These are phyloP conservation scores for Haemorhous mexicanus DNA, from an alignment of 2,113 vertebrate genomes.

Conservation along the genomic window DNA sequence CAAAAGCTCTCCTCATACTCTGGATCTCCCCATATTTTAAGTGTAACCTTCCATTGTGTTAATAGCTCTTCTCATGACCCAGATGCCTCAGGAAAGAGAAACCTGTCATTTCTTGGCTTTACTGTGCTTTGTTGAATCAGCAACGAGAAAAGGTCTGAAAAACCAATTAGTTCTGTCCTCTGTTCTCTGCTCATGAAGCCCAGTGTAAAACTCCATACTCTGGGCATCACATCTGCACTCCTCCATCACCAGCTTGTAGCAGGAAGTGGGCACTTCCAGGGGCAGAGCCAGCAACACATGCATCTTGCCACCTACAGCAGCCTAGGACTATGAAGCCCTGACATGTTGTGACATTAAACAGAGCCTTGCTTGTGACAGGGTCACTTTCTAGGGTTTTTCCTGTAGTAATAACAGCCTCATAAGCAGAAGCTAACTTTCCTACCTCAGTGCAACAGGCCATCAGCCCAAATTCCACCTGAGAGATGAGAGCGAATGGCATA, in stretches of 20 bases:
- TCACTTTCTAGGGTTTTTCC: not conserved
- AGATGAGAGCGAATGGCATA: not conserved
- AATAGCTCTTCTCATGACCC: not conserved
- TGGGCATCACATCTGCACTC: not conserved
- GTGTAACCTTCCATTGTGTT: not conserved
- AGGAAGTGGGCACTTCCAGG: not conserved
- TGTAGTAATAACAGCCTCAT: not conserved
- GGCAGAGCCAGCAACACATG: not conserved
- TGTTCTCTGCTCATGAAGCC: not conserved
- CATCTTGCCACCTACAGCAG: not conserved
- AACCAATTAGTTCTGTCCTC: not conserved
- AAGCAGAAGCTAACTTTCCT: not conserved
- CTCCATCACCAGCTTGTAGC: not conserved
- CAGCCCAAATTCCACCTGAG: not conserved
- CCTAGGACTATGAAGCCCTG: not conserved
- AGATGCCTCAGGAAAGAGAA: not conserved
- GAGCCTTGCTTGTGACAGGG: not conserved
- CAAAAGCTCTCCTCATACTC: not conserved
- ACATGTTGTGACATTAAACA: not conserved
- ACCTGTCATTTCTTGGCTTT: not conserved
- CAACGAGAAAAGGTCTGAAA: not conserved
- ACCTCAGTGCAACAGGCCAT: not conserved
- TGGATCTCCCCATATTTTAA: not conserved
- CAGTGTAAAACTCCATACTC: rapidly evolving
- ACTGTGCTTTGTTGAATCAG: not conserved